A percentile compares a stretch with the other conserved stretches of the same genome.
Conservation (phyloP, 2,113 vertebrate genomes). For the Rhabdornis inornatus region DNA sequence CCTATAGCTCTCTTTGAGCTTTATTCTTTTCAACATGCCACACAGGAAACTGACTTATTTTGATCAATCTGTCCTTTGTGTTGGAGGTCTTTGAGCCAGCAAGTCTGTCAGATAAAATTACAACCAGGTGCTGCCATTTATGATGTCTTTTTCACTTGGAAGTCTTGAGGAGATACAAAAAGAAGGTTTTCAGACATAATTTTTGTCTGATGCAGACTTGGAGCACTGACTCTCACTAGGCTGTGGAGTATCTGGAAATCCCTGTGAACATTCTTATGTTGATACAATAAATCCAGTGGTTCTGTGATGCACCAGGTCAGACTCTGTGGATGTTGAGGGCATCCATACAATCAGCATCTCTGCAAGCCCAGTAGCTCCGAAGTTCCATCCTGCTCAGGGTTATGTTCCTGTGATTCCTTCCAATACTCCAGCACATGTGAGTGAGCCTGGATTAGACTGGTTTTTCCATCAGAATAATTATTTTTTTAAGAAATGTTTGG, state of each 20-base stretch:
- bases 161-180: neutral
- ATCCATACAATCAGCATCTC: neutral
- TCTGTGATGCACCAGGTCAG: neutral
- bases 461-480: neutral
- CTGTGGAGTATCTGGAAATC: neutral
- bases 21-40: constrained; percentile 16
- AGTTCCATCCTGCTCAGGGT: neutral
- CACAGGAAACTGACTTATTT: neutral
- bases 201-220: neutral
- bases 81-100: neutral
- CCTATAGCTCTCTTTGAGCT: neutral
- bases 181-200: neutral
- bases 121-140: neutral
- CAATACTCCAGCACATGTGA: neutral
- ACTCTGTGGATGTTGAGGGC: neutral
- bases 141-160: neutral
- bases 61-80: neutral
- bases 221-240: neutral
- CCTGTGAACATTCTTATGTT: neutral
- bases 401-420: neutral
- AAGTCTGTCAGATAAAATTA: neutral
- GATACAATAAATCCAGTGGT: neutral
- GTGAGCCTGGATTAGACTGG: neutral
- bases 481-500: neutral
- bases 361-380: neutral